A percentile compares a stretch with the other conserved stretches of the same genome.
phyloP scores from a whole-genome alignment of 2,888 invertebrate genomes.

The Mycalesis mineus region DNA sequence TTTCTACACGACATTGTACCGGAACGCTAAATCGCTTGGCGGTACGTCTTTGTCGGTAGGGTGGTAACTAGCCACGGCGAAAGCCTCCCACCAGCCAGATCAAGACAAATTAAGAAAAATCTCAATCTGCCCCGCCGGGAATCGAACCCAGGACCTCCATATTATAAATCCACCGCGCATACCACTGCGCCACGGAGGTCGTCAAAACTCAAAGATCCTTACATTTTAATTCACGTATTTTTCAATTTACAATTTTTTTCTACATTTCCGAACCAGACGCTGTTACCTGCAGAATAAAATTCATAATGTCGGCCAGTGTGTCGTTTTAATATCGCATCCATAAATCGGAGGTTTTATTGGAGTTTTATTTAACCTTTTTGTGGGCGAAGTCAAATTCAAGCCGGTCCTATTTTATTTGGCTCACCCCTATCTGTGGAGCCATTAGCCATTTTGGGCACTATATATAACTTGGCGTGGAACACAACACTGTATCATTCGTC shows the following conservation, averaged over 20 bases:
- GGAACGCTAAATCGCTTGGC: too few relatives aligned
- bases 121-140: too few relatives aligned
- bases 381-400: conserved; percentile 28
- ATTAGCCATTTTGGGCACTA: conserved; percentile 16
- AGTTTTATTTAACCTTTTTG: conserved; percentile 33
- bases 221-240: not conserved
- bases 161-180: too few relatives aligned
- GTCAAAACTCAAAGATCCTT: too few relatives aligned
- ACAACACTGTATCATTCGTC: conserved; percentile 20
- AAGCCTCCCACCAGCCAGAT: too few relatives aligned
- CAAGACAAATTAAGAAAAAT: too few relatives aligned
- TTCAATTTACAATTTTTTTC: not conserved
- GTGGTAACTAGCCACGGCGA: too few relatives aligned
- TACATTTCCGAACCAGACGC: not conserved
- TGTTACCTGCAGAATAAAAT: not conserved
- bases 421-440: conserved; percentile 21
- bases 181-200: too few relatives aligned
- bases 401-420: conserved; percentile 24
- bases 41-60: too few relatives aligned
- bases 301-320: not conserved
- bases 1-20: too few relatives aligned
- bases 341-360: conserved; percentile 29
- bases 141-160: too few relatives aligned
- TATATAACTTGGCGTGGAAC: conserved; percentile 24
- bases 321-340: not conserved